A percentile compares a stretch with the other conserved stretches of the same genome.
phyloP scores from a whole-genome alignment of 1,140 invertebrate genomes.

The Drosophila repletoides region DNA sequence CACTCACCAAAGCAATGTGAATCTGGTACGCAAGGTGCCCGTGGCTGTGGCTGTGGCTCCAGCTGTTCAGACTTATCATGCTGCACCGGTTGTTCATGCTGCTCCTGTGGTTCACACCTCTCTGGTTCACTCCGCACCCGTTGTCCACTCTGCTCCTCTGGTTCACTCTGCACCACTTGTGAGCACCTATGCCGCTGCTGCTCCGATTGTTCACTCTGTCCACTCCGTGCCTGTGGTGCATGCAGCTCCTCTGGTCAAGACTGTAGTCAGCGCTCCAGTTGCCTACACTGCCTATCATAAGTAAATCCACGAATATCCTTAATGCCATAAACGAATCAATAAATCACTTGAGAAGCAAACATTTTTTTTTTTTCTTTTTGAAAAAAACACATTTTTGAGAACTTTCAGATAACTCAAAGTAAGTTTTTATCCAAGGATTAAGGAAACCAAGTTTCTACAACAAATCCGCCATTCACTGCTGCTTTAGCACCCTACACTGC shows the following conservation, averaged over 20 bases:
- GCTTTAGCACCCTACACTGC: too few relatives aligned
- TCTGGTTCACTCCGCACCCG: constrained; percentile 76
- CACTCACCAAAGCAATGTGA: constrained; percentile 83
- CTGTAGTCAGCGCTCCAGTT: constrained; percentile 53
- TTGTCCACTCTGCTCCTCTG: constrained; percentile 81
- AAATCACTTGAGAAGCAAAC: constrained; percentile 4
- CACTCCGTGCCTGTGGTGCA: constrained; percentile 56
- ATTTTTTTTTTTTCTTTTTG: background rate
- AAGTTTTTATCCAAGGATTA: too few relatives aligned
- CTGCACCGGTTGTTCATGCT: constrained; percentile 51
- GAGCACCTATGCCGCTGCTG: constrained; percentile 24
- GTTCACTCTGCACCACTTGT: constrained; percentile 46
- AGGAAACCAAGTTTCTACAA: too few relatives aligned
- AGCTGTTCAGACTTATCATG: constrained; percentile 53
- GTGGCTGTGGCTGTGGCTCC: constrained; percentile 53
- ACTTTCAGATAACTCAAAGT: background rate
- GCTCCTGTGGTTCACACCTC: constrained; percentile 31
- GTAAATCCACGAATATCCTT: constrained; percentile 23
- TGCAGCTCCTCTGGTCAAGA: constrained; percentile 49
- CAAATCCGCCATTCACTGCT: too few relatives aligned
- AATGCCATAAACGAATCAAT: constrained; percentile 11
- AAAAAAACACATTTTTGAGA: background rate
- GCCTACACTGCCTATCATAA: constrained; percentile 62
- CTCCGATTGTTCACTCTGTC: constrained; percentile 47
- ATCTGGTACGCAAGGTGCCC: constrained; percentile 68